phyloP scores from a whole-genome alignment of 2,113 vertebrate genomes.

The Nymphicus hollandicus region DNA sequence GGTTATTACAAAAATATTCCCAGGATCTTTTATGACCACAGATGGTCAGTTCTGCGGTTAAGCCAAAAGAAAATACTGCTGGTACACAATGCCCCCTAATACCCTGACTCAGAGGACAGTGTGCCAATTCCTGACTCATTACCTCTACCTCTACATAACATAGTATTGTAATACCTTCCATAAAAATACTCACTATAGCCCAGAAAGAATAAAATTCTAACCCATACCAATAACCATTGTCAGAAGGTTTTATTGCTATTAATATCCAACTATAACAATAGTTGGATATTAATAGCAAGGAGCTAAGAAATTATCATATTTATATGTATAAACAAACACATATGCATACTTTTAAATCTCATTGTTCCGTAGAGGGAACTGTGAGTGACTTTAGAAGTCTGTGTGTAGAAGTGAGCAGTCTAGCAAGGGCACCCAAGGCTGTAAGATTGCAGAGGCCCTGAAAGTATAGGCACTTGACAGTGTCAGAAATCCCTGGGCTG shows the following conservation, averaged over 20 bases:
- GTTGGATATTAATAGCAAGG: background rate
- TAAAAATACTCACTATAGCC: background rate
- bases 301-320: background rate
- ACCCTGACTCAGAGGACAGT: slow-evolving; percentile 29
- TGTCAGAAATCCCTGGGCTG: background rate
- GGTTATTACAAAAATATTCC: slow-evolving; percentile 55
- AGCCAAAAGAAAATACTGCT: slow-evolving; percentile 49
- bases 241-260: no score
- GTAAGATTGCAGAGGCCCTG: background rate
- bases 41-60: slow-evolving; percentile 30
- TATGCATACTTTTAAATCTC: background rate
- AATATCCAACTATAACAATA: background rate
- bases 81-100: slow-evolving; percentile 36
- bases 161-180: background rate
- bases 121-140: slow-evolving; percentile 37
- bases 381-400: background rate
- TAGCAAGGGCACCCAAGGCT: background rate
- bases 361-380: background rate
- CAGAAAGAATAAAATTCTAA: background rate
- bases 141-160: background rate
- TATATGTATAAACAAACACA: background rate
- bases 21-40: slow-evolving; percentile 56
- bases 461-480: background rate
- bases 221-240: background rate
- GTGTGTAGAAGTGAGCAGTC: background rate